Evolutionary conservation across 37 sponge, comb jelly and placozoan species (phyloP), one percentile per base, ranked within the genome.

Genomic region (Aphrocallistes beatrix): DNA sequence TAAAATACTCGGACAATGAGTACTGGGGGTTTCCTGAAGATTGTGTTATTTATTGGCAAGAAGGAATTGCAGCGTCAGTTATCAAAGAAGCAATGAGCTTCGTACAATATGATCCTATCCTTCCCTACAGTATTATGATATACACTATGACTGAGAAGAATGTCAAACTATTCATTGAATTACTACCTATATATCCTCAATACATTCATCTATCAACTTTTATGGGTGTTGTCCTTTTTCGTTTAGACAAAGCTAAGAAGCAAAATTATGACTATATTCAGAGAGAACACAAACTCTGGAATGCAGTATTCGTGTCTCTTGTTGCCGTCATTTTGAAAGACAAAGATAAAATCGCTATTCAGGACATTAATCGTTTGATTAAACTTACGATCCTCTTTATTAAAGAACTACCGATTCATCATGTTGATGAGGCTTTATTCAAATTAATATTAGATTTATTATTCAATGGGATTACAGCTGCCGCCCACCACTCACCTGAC

Each of bases 11-110:
- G 25, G 34, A 60, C 8, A 60, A 28, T 60, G 21, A 60, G 21
- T 60, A 60, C n/a, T 60, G 75, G 75, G 75, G 75, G n/a, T 60
- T 60, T 60, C 75, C 75, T 13, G 34, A 60, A 19, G 21, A 60
- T 32, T 19, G 3, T 3, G n/a, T 30, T 8, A 32, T 60, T 25
- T 60, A 28, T 28, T 60, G 8, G 10, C 25, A 60, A 60, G n/a
- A 28, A 25, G 21, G 3, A 60, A 21, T 60, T 28, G 1, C 75
- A 60, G 8, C n/a, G 10, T 19, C 10, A 25, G 10, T 30, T 60
- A 32, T 21, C n/a, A 60, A 60, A 60, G 3, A 21, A 32, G 34
- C 34, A 19, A 19, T 60, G 6, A 28, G 21, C 8, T 60, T 60
- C 10, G 75, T 30, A 3, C 10, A 60, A 28, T 60, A 60, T 13